Evolutionary conservation across 2,113 vertebrate genomes (phyloP), one percentile per base, ranked within the genome.

Genomic region (Apodemus sylvaticus): DNA sequence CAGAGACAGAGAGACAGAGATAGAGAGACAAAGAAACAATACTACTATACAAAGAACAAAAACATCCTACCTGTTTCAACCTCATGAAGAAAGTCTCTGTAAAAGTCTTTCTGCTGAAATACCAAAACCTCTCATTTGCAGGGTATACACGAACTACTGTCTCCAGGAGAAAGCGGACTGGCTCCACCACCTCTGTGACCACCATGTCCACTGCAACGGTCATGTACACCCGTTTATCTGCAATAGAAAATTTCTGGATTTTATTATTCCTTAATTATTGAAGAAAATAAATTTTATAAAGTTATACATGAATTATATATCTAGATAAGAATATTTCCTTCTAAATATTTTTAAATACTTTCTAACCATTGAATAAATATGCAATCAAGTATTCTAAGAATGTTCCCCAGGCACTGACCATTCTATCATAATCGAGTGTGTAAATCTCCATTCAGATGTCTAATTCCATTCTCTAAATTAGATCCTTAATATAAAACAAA

Each of bases 131-230:
- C 78, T 99, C 99, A 0, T 99, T 99, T 70, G 99, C 98, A 48
- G 99, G 99, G 92, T 99, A 99, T 11, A 99, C 99, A 31, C 99
- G 99, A 53, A 99, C 99, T 0, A 99, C 97, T 0, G 99, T 99
- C 98, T 99, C 99, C 98, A 99, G 91, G 93, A 99, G 97, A 91
- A 99, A 99, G 1, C 99, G 98, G 12, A 99, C 99, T 0, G 99
- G 99, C 96, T 99, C 99, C 31, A 99, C 98, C 11, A 99, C 99
- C 91, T 99, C 99, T 0, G 99, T 99, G 29, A 99, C 99, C 0
- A 99, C 99, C 98, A 99, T 99, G 95, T 99, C 99, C 96, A 99
- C 99, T 0, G 99, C 99, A 93, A 99, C 99, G 0, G 99, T 99
- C 99, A 99, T 99, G 98, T 99, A 99, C 3, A 99, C 99, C 78